Evolutionary conservation across 2,888 invertebrate species (phyloP).

Genomic region (Rhodophaea formosa): DNA sequence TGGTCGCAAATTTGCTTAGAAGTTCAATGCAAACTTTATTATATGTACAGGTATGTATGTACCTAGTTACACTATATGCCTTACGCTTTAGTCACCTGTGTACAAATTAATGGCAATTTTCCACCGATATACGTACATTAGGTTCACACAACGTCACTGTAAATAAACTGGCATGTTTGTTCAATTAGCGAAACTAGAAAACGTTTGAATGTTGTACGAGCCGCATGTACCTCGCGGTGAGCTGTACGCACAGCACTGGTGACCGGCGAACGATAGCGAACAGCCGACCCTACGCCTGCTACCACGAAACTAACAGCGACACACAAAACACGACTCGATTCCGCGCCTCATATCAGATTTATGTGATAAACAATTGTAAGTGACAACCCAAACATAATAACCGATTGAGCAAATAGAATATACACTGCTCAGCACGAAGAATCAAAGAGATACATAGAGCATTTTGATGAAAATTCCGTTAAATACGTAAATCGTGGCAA

Average conservation of each 20-base stretch:
- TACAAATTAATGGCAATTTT: constrained; percentile 50
- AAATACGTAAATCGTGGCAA: background rate
- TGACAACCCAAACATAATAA: background rate
- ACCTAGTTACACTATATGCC: constrained; percentile 24
- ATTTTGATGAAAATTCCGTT: background rate
- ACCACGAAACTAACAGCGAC: constrained; percentile 56
- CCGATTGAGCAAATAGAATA: background rate
- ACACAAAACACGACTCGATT: constrained; percentile 30
- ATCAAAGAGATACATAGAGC: background rate
- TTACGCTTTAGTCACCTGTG: constrained; percentile 55
- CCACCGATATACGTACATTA: constrained; percentile 51
- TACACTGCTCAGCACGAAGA: background rate
- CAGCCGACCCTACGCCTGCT: constrained; percentile 67
- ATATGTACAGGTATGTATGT: constrained; percentile 34
- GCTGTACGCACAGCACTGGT: constrained; percentile 73
- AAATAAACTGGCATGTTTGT: constrained; percentile 62
- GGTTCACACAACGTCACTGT: constrained; percentile 69
- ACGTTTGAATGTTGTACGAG: constrained; percentile 40
- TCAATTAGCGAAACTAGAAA: constrained; percentile 50
- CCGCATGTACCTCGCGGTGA: constrained; percentile 63
- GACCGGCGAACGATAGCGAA: constrained; percentile 75
- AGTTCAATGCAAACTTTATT: constrained; percentile 24
- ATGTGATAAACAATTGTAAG: constrained; percentile 7
- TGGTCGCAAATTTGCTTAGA: constrained; percentile 31
- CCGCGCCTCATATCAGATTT: background rate